Base-by-base conservation (phyloP, 2,888 invertebrate species). In the Cyrtodaria siliqua region DNA sequence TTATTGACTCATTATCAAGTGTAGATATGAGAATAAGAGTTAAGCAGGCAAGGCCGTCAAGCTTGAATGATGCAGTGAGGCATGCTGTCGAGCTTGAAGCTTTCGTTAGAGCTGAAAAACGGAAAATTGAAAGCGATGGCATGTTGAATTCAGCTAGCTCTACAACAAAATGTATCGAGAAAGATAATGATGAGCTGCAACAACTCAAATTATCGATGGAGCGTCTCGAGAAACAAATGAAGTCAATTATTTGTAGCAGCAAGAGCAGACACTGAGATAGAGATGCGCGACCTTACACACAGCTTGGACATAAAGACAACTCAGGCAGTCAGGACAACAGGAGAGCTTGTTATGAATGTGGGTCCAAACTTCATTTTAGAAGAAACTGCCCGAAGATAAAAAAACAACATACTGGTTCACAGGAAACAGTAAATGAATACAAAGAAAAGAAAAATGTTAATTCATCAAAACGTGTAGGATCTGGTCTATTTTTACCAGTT, bases 1-100 rank as follows among this genome's bases (percentile, higher is more conserved):
- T 57, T 44, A 29, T 66, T 18, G 49, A 66, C 29, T 23, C 66
- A n/a, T 24, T 66, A 23, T 16, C 3, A 9, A 63, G 53, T n/a
- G 4, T 16, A 8, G 63, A 63, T 14, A 63, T 63, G 44, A 16
- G 44, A 18, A 6, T 44, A 9, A 3, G 44, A 9, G 16, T 44
- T 4, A 44, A 44, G 16, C 44, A 44, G 16, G 44, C 44, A 9
- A 16, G 44, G 18, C 44, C 44, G n/a, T 44, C 16, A 20, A 44
- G 16, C 16, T 44, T 44, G 16, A 44, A 44, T 16, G 44, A 44
- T 44, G 44, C 44, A 9, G 18, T 44, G 3, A 6, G 44, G 20
- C 44, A 44, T 44, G 44, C 44, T 9, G 44, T 44, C 44, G 44
- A 44, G 16, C 44, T 44, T 44, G 44, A 44, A 20, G 44, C 44